These are phyloP conservation scores for Agapostemon virescens DNA, from an alignment of 2,888 invertebrate genomes.

Conservation along the genomic window DNA sequence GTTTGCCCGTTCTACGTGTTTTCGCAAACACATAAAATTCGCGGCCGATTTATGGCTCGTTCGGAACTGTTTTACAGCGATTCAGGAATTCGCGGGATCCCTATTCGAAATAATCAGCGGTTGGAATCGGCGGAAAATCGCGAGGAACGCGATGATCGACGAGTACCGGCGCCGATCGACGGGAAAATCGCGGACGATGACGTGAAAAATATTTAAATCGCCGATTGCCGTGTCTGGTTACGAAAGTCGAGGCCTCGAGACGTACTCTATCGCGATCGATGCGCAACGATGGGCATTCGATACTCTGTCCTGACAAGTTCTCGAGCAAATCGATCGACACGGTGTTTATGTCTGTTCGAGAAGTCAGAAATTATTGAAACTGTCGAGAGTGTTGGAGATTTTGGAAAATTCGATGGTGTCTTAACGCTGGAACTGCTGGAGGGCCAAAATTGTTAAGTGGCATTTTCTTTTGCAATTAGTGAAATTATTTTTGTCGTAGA, in stretches of 20 bases:
- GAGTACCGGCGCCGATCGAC: background rate
- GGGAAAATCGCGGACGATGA: background rate
- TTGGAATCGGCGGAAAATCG: background rate
- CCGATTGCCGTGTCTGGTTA: background rate
- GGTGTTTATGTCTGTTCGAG: too few relatives aligned
- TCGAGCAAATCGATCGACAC: too few relatives aligned
- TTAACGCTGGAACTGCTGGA: too few relatives aligned
- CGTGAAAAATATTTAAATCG: slow-evolving; percentile 10
- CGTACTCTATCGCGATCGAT: slow-evolving; percentile 9
- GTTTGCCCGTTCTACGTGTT: too few relatives aligned
- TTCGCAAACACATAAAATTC: background rate
- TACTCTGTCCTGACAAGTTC: too few relatives aligned
- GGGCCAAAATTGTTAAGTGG: too few relatives aligned
- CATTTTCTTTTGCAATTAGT: too few relatives aligned
- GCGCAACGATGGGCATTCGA: too few relatives aligned
- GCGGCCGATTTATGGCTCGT: background rate
- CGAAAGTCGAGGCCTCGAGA: slow-evolving; percentile 16
- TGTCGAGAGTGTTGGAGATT: too few relatives aligned
- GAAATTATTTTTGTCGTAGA: too few relatives aligned
- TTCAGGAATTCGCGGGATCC: background rate
- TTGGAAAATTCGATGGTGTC: too few relatives aligned
- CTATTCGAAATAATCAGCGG: background rate
- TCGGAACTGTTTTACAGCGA: background rate
- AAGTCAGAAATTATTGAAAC: too few relatives aligned
- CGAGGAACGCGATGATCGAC: background rate